Conservation (phyloP, 2,888 invertebrate genomes). For the Drosophila peninsularis region DNA sequence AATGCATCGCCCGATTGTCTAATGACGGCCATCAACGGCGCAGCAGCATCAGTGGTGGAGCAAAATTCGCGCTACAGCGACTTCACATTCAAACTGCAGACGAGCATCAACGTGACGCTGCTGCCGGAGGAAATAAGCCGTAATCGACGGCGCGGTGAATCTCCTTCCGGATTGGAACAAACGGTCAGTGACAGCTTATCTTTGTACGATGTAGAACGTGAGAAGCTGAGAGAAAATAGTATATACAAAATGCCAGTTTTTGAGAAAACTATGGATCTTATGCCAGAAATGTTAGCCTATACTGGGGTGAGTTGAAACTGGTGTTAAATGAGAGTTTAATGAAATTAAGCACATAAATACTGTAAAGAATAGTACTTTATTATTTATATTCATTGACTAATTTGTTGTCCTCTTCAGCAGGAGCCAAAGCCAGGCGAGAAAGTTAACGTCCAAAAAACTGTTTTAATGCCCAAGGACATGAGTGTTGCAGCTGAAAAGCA, state of each 20-base stretch:
- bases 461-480: slow-evolving; percentile 19
- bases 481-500: background rate
- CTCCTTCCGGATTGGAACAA: slow-evolving; percentile 1
- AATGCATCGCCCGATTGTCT: slow-evolving; percentile 24
- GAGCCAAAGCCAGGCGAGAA: background rate
- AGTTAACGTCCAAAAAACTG: slow-evolving; percentile 2
- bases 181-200: slow-evolving; percentile 45
- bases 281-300: slow-evolving; percentile 22
- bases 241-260: slow-evolving; percentile 22
- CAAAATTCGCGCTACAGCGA: slow-evolving; percentile 24
- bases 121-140: slow-evolving; percentile 49
- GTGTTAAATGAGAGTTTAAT: background rate
- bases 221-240: slow-evolving; percentile 37
- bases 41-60: slow-evolving; percentile 13
- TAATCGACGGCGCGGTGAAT: slow-evolving; percentile 7
- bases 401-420: slow-evolving; percentile 15
- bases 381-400: background rate
- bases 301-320: slow-evolving; percentile 21
- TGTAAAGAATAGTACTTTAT: background rate
- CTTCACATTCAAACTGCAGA: slow-evolving; percentile 46
- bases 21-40: background rate
- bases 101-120: slow-evolving; percentile 60
- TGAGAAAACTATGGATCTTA: slow-evolving; percentile 60
- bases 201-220: slow-evolving; percentile 36
- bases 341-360: background rate